These are phyloP conservation scores for Campopleginae sp. DNA, from an alignment of 2,888 invertebrate genomes.

Conservation along the genomic window DNA sequence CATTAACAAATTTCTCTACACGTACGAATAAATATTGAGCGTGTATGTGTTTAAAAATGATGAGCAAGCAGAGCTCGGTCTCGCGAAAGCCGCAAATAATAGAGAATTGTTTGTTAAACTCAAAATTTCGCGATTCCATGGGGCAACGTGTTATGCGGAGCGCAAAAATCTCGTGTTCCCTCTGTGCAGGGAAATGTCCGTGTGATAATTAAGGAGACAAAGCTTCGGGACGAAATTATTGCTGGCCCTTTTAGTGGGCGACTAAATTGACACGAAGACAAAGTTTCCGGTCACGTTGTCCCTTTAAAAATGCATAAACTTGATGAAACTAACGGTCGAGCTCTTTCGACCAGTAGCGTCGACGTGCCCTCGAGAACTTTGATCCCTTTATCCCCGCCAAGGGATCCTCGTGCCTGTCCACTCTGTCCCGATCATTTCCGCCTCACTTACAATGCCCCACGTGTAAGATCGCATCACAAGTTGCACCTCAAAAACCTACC, in stretches of 20 bases:
- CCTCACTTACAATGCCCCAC: constrained; percentile 19
- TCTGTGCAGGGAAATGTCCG: not conserved
- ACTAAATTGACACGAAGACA: not conserved
- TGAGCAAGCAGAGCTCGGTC: constrained; percentile 2
- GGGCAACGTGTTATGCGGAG: not conserved
- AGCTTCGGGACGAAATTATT: not conserved
- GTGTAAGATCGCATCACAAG: constrained; percentile 18
- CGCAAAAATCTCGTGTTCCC: not conserved
- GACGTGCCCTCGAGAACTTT: constrained; percentile 70
- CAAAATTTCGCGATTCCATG: constrained; percentile 26
- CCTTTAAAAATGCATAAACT: constrained; percentile 76
- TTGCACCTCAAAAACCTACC: constrained; percentile 57
- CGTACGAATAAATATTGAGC: not conserved
- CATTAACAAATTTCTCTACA: not conserved
- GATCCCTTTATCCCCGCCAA: constrained; percentile 73
- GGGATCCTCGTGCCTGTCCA: constrained; percentile 65
- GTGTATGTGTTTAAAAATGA: not conserved
- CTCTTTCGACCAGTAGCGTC: constrained; percentile 32
- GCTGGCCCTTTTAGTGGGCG: too few relatives aligned
- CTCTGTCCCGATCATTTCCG: constrained; percentile 49
- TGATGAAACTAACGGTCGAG: constrained; percentile 61
- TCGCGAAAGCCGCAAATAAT: constrained; percentile 60
- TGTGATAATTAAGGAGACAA: constrained; percentile 23
- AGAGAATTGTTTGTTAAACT: constrained; percentile 65
- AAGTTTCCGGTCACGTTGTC: constrained; percentile 45